A percentile compares a stretch with the other conserved stretches of the same genome.
These are phyloP conservation scores for Corynorhinus townsendii DNA, from an alignment of 2,113 vertebrate species.

Conservation along the genomic window DNA sequence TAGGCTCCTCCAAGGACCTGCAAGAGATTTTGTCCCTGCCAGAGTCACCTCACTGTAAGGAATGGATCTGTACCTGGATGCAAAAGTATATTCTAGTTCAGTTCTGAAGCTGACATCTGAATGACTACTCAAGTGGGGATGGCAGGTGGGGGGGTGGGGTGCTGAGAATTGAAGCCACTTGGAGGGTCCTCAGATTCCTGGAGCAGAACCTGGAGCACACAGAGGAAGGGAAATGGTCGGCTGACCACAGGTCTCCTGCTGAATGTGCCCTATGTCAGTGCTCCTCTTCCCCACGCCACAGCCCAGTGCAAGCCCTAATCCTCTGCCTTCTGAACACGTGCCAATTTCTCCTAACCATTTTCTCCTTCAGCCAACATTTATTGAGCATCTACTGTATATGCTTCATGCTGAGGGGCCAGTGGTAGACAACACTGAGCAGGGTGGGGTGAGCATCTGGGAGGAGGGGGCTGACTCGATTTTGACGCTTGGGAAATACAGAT, in stretches of 20 bases:
- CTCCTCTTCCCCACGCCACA: not conserved
- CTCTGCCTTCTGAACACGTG: not conserved
- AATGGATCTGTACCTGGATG: not conserved
- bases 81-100: not conserved
- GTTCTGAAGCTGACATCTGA: not conserved
- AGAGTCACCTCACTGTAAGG: not conserved
- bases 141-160: not conserved
- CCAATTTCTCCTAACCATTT: not conserved
- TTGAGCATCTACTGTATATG: not conserved
- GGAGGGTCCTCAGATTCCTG: not conserved
- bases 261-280: not conserved
- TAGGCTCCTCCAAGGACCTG: not conserved
- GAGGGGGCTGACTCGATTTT: not conserved
- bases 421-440: not conserved
- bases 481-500: not conserved
- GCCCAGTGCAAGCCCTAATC: not conserved
- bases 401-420: not conserved
- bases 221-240: not conserved
- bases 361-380: not conserved
- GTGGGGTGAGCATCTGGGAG: not conserved
- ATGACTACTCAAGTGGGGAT: not conserved
- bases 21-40: not conserved
- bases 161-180: not conserved
- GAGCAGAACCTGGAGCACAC: not conserved
- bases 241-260: not conserved